Percentiles rank a stretch among this genome's conserved stretches.
phyloP scores from a whole-genome alignment of 2,888 invertebrate species.

The Magallana nippona region DNA sequence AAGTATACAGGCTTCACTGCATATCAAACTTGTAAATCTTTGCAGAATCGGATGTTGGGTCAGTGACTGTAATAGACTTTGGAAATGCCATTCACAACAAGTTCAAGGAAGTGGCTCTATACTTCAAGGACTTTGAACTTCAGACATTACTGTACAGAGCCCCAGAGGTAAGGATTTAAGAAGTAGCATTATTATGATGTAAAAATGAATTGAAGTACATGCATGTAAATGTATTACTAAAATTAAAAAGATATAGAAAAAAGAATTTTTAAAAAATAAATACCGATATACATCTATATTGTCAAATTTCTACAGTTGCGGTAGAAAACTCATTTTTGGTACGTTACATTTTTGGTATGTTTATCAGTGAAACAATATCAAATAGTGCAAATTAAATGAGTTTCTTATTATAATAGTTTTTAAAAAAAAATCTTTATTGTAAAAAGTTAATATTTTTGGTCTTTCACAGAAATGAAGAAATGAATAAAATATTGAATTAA shows the following conservation, averaged over 20 bases:
- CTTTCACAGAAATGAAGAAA: no score
- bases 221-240: no score
- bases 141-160: constrained; percentile 77
- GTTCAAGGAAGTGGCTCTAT: constrained; percentile 74
- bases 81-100: constrained; percentile 76
- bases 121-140: constrained; percentile 76
- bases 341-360: background rate
- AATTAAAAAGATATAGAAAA: no score
- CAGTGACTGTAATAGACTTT: constrained; percentile 75
- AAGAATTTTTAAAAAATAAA: no score
- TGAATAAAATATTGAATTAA: background rate
- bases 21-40: constrained; percentile 23
- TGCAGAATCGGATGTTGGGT: constrained; percentile 68
- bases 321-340: background rate
- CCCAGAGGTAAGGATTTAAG: constrained; percentile 71
- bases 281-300: no score
- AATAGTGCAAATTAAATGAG: background rate
- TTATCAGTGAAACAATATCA: background rate
- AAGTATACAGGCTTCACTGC: no score
- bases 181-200: no score
- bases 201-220: no score
- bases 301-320: no score
- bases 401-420: background rate
- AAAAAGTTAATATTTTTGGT: background rate
- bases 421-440: background rate